Evolutionary conservation across 2,888 invertebrate species (phyloP).

Genomic region (Erebia epiphron): DNA sequence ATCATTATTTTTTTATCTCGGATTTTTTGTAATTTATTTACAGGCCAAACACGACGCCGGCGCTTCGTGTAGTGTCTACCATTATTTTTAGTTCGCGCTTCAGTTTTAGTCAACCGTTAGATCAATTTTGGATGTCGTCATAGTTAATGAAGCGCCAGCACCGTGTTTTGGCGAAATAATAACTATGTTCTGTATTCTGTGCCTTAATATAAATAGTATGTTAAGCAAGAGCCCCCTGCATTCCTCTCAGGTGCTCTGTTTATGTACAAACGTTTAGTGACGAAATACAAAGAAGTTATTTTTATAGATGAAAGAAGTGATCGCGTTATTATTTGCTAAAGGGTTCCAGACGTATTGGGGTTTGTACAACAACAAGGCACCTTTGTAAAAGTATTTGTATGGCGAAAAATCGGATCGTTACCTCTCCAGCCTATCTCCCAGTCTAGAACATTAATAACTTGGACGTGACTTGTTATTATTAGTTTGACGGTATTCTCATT

Average conservation of each 20-base stretch:
- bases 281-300: constrained; percentile 22
- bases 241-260: constrained; percentile 28
- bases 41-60: constrained; percentile 19
- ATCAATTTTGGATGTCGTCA: constrained; percentile 25
- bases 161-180: constrained; percentile 16
- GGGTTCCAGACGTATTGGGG: constrained; percentile 22
- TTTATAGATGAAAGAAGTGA: constrained; percentile 15
- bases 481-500: neutral
- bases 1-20: neutral
- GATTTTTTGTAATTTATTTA: constrained; percentile 15
- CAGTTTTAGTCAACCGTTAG: constrained; percentile 17
- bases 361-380: constrained; percentile 32
- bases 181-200: neutral
- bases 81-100: constrained; percentile 9
- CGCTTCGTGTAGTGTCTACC: constrained; percentile 18
- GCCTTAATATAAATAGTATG: neutral
- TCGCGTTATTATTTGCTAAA: constrained; percentile 23
- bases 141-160: constrained; percentile 17
- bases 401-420: constrained; percentile 29
- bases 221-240: constrained; percentile 21
- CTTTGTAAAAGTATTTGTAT: constrained; percentile 17
- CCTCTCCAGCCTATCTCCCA: constrained; percentile 5
- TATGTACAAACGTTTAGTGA: constrained; percentile 27
- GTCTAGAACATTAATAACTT: neutral
- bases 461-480: neutral